Percentiles rank a stretch among this genome's conserved stretches.
These are phyloP conservation scores for Hymenochirus boettgeri DNA, from an alignment of 2,113 vertebrate species.

Conservation along the genomic window DNA sequence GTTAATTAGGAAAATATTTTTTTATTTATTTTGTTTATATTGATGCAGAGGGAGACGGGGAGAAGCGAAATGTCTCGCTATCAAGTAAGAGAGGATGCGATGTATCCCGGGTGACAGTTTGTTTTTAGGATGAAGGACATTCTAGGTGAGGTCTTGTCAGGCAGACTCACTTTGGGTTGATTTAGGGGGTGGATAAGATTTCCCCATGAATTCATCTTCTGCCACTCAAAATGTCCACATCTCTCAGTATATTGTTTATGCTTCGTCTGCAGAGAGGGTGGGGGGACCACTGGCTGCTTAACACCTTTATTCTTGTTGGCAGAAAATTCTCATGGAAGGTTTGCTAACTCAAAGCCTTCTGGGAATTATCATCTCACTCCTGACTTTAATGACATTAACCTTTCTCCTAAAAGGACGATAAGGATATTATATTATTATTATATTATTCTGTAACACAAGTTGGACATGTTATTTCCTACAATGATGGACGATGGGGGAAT, in stretches of 20 bases:
- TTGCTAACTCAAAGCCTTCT: no score
- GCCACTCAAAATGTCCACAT: background rate
- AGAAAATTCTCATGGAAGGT: no score
- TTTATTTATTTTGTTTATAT: slow-evolving; percentile 38
- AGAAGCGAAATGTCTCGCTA: slow-evolving; percentile 2
- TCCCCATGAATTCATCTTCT: slow-evolving; percentile 36
- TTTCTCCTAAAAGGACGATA: no score
- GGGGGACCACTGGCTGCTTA: no score
- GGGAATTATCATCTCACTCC: no score
- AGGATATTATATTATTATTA: no score
- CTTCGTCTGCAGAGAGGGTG: slow-evolving; percentile 1
- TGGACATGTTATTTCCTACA: no score
- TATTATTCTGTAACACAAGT: no score
- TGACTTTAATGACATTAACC: no score
- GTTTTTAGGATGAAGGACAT: slow-evolving; percentile 61
- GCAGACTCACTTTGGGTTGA: background rate
- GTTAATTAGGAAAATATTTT: slow-evolving; percentile 84
- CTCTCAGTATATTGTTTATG: slow-evolving; percentile 16
- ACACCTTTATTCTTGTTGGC: background rate
- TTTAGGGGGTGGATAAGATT: slow-evolving; percentile 40
- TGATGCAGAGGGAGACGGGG: slow-evolving; percentile 1
- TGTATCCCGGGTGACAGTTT: slow-evolving; percentile 71
- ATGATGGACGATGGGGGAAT: no score
- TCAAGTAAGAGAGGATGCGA: slow-evolving; percentile 42
- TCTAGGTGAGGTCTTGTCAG: slow-evolving; percentile 62